Evolutionary conservation across 2,797 vertebrate species (phyloP).

Genomic region (Euthynnus affinis): DNA sequence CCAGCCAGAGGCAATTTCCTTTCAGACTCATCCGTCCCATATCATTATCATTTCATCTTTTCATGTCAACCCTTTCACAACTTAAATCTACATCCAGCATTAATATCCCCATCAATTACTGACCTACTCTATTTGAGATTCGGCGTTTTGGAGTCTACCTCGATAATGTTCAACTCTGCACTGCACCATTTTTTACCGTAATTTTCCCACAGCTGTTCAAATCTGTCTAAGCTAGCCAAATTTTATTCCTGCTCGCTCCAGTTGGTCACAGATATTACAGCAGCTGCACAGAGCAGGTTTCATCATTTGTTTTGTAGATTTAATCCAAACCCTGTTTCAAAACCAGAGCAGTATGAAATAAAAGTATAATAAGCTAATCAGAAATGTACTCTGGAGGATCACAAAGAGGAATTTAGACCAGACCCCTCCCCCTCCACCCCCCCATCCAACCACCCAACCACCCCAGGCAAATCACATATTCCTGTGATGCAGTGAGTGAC

Average conservation of each 20-base stretch:
- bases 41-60: background rate
- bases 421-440: background rate
- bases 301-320: conserved; percentile 46
- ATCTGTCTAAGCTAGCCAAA: conserved; percentile 6
- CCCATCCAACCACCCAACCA: too few relatives aligned
- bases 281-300: conserved; percentile 41
- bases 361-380: conserved; percentile 41
- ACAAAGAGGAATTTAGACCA: background rate
- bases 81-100: background rate
- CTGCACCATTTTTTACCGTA: background rate
- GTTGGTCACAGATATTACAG: conserved; percentile 34
- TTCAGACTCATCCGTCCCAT: background rate
- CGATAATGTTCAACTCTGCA: background rate
- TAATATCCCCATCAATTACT: background rate
- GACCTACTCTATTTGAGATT: conserved; percentile 1
- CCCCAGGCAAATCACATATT: conserved; percentile 27
- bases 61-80: background rate
- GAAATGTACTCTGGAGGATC: conserved; percentile 31
- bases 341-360: conserved; percentile 39
- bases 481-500: conserved; percentile 12
- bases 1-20: background rate
- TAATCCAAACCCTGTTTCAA: conserved; percentile 36
- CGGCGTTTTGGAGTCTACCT: background rate
- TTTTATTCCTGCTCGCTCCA: conserved; percentile 34
- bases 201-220: conserved; percentile 31